Evolutionary conservation across 2,113 vertebrate genomes (phyloP).

Genomic region (Myiopsitta monachus): DNA sequence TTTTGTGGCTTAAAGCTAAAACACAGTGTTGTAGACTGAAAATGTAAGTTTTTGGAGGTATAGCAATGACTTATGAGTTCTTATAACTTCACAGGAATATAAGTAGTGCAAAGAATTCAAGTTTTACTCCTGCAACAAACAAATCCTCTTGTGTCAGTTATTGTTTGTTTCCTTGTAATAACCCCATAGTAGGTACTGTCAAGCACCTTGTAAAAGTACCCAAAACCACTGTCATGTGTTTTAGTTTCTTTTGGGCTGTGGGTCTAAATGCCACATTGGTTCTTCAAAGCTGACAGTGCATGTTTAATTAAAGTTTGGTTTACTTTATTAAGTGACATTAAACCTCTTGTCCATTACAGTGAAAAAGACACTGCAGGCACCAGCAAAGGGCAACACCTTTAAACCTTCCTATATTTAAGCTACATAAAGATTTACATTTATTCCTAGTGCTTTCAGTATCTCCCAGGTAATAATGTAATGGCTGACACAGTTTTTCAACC

Average conservation of each 20-base stretch:
- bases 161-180: slow-evolving; percentile 31
- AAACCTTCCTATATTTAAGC: neutral
- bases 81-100: neutral
- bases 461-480: neutral
- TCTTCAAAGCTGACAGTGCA: neutral
- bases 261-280: neutral
- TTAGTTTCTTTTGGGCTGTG: neutral
- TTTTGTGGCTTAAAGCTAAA: neutral
- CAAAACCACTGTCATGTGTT: neutral
- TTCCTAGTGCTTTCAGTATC: neutral
- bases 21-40: neutral
- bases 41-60: neutral
- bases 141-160: neutral
- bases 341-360: neutral
- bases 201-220: neutral
- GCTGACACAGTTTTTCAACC: neutral
- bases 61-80: neutral
- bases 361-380: neutral
- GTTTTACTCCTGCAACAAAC: neutral
- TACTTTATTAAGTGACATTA: neutral
- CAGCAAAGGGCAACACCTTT: neutral
- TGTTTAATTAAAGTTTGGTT: neutral
- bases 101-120: neutral
- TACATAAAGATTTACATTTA: neutral
- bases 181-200: neutral